Evolutionary conservation across 1,140 invertebrate species (phyloP), one percentile per base, ranked within the genome.

Genomic region (Drosophila sp.): DNA sequence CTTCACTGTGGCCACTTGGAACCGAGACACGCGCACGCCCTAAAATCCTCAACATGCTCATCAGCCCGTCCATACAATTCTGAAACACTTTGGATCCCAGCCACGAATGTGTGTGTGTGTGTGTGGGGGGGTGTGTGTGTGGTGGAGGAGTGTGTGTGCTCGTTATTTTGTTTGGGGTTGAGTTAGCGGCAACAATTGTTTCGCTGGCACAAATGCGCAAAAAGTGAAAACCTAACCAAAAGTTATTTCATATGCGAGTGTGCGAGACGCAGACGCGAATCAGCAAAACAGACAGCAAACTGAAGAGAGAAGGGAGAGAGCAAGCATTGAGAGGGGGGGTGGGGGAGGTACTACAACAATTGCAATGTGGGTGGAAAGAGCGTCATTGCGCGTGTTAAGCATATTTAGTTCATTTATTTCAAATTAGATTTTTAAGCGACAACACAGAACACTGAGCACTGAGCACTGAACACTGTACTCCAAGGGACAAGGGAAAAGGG

Each of bases 371-470:
- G 53, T 46, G 51, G 13, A 53, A 45, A 14, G 41, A 7, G 54
- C 62, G 63, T 27, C 62, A 58, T 27, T 48, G 86, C 78, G 83
- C 89, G 89, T 90, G 89, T 90, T 90, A 90, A 90, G 89, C 89
- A 90, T 90, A 90, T 90, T 90, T 90, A 90, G 89, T 90, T 90
- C 89, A 90, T 90, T 90, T 90, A 90, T 90, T 90, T 89, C 80
- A 90, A 90, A 90, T 89, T 90, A 90, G 89, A 90, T 90, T 89
- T 80, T 76, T 80, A 72, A 61, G 80, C 80, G 69, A 73, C 70
- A 78, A 78, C 74, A 82, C n/a, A n/a, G n/a, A n/a, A 56, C 51
- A 57, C 57, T 58, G 70, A 36, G 29, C 13, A 8, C 32, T 45
- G 53, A 46, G 25, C 70, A 14, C 18, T n/a, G n/a, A n/a, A n/a